phyloP scores from a whole-genome alignment of 2,888 invertebrate species.

The Orthosia gothica region DNA sequence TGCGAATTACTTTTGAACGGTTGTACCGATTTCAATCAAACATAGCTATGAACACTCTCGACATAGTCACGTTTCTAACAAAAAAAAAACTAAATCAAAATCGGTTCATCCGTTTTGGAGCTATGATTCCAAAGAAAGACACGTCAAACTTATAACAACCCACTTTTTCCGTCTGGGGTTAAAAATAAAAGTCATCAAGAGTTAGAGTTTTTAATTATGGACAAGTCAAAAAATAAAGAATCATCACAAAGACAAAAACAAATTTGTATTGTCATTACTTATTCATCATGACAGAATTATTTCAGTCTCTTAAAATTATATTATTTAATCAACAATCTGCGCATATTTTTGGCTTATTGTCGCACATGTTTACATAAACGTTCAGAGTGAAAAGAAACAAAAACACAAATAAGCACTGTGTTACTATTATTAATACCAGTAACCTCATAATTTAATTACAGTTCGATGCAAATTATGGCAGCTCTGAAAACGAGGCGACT shows the following conservation, averaged over 20 bases:
- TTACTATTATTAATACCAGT: neutral
- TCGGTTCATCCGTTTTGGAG: too few relatives aligned
- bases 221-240: too few relatives aligned
- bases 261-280: neutral
- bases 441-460: neutral
- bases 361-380: slow-evolving; percentile 6
- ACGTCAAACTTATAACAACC: too few relatives aligned
- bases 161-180: too few relatives aligned
- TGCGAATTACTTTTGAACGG: too few relatives aligned
- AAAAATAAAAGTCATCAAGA: neutral
- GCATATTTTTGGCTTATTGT: slow-evolving; percentile 3
- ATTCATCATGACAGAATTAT: neutral
- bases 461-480: neutral
- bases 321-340: neutral
- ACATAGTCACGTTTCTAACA: too few relatives aligned
- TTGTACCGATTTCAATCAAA: too few relatives aligned
- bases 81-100: too few relatives aligned
- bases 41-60: too few relatives aligned
- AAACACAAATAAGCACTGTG: neutral
- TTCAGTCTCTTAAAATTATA: neutral
- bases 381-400: slow-evolving; percentile 6
- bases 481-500: neutral
- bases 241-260: neutral
- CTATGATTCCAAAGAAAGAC: too few relatives aligned
- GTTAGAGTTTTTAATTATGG: neutral